A percentile compares a stretch with the other conserved stretches of the same genome.
Evolutionary conservation across 2,797 vertebrate species (phyloP).

Genomic region (Margarornis squamiger): DNA sequence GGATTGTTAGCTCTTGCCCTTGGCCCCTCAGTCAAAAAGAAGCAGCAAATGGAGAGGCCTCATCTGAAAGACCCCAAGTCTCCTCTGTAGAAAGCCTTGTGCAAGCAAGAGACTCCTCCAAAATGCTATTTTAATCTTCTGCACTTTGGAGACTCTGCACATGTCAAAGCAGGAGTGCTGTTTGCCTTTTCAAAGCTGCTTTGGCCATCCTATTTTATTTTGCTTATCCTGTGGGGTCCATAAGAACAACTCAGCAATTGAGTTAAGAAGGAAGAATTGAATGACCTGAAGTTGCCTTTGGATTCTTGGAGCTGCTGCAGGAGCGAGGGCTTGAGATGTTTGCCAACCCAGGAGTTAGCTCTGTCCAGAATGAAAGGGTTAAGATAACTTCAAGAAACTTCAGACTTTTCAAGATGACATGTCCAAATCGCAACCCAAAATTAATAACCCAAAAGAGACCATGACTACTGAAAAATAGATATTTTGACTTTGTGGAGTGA

Average conservation of each 20-base stretch:
- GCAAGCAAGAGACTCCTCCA: not conserved
- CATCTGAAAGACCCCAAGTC: not conserved
- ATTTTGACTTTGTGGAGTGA: not conserved
- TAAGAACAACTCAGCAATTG: not conserved
- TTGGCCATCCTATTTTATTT: not conserved
- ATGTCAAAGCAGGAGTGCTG: not conserved
- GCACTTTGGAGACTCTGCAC: not conserved
- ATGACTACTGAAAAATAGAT: not conserved
- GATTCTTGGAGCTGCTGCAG: not conserved
- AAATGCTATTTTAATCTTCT: not conserved
- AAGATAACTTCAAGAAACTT: not conserved
- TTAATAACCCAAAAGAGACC: not conserved
- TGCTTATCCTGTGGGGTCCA: not conserved
- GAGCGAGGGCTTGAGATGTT: not conserved
- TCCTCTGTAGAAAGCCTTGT: not conserved
- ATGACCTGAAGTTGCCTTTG: not conserved
- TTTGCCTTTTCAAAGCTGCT: not conserved
- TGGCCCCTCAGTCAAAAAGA: not conserved
- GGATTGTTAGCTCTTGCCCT: not conserved
- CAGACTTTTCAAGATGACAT: not conserved
- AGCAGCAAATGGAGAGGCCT: not conserved
- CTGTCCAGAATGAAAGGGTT: not conserved
- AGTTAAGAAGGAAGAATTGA: not conserved
- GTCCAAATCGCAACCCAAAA: not conserved
- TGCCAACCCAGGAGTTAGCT: not conserved